Conservation (phyloP, 1,140 invertebrate species). For the Drosophila varians region DNA sequence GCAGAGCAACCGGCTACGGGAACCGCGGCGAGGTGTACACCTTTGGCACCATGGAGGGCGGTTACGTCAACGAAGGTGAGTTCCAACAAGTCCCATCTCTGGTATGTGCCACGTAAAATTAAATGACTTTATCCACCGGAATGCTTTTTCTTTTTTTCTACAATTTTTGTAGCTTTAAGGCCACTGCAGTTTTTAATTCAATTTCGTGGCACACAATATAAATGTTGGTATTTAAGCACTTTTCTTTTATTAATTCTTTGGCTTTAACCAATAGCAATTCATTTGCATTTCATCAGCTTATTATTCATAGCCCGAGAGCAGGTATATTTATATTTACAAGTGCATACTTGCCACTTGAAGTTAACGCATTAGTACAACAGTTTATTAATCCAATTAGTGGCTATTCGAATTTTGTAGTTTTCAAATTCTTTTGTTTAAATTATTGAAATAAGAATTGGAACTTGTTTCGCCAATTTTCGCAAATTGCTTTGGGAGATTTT, state of each 20-base stretch:
- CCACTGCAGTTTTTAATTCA: not conserved
- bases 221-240: not conserved
- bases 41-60: slow-evolving; percentile 83
- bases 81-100: slow-evolving; percentile 12
- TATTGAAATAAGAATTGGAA: not conserved
- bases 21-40: slow-evolving; percentile 80
- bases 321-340: not conserved
- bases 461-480: not conserved
- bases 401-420: not conserved
- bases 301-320: slow-evolving; percentile 14
- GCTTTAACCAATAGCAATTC: not conserved
- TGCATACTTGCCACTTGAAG: not conserved
- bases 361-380: not conserved
- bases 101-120: slow-evolving; percentile 7
- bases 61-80: slow-evolving; percentile 83
- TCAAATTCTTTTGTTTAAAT: not conserved
- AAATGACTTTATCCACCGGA: slow-evolving; percentile 8
- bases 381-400: not conserved
- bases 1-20: slow-evolving; percentile 42
- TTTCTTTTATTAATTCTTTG: slow-evolving; percentile 1
- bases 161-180: slow-evolving; percentile 1
- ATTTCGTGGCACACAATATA: not conserved
- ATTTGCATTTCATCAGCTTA: slow-evolving; percentile 16
- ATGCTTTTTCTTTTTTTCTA: slow-evolving; percentile 23
- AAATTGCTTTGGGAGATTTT: not conserved